Base-by-base conservation (phyloP, 1,140 invertebrate species). In the Dryas iulia region DNA sequence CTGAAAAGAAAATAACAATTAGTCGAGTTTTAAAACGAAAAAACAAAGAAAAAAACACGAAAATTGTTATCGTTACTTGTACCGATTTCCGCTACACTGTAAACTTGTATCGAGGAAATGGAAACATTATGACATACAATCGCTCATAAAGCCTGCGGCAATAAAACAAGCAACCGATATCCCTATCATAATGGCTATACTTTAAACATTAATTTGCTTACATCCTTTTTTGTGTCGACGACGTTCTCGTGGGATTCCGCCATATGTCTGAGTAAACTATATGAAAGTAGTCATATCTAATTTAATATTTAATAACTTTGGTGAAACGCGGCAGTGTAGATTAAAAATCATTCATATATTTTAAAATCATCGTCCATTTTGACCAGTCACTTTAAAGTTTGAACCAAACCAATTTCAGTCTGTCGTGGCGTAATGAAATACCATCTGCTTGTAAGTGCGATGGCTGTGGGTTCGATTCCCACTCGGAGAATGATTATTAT, bases 21-120 rank as follows among this genome's bases (percentile, higher is more conserved):
- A 56, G 53, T 14, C 1, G n/a, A 26, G 30, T 61, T 33, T 26
- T 67, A 70, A n/a, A 63, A 26, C 56, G 30, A 65, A 30, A 70
- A 64, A 57, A 59, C 23, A 59, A 67, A 66, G 52, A 47, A 31
- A 31, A 39, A 67, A 71, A 21, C 28, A 63, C 30, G 62, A 70
- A 75, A 60, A 58, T 58, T 35, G 53, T 75, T 75, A 75, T 75
- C 73, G 70, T 25, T 26, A 7, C n/a, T 25, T 24, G 53, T 11
- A 56, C 35, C 59, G 70, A 53, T 69, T 75, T 70, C 63, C 57
- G 71, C 47, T 26, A 56, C 53, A 61, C 26, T 62, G 69, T 72
- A 72, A 72, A 72, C 59, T 63, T 67, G 62, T 66, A 52, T 71
- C 58, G 33, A 66, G 72, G 39, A 74, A 76, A 74, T 57, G 77